Evolutionary conservation across 2,797 vertebrate species (phyloP), one percentile per base, ranked within the genome.

Genomic region (Liparis tanakae): DNA sequence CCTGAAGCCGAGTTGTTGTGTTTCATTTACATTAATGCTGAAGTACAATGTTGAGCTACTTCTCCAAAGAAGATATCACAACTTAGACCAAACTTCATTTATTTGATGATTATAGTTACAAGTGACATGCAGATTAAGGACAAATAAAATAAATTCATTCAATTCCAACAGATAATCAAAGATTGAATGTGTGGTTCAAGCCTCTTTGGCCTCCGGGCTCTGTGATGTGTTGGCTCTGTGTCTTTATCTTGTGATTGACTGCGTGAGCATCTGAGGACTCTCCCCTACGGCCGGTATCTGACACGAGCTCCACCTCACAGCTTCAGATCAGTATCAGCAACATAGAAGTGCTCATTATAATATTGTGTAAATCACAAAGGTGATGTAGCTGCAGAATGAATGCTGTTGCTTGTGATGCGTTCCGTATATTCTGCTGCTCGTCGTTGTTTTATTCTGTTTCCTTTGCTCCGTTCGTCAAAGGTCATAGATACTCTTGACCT

Each of bases 1-100:
- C n/a, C n/a, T n/a, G n/a, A n/a, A n/a, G n/a, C n/a, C n/a, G n/a
- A n/a, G n/a, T n/a, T n/a, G n/a, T n/a, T n/a, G n/a, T n/a, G n/a
- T n/a, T n/a, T n/a, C n/a, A n/a, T n/a, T n/a, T n/a, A 30, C 7
- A 63, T 20, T 68, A 54, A 79, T 22, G n/a, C 17, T 18, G 30
- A 3, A 18, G 53, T 37, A 34, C 6, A 30, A 25, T 3, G 22
- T 14, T 48, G 0, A 70, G 10, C 20, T 61, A 17, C 20, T 48
- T 65, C 37, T 62, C 4, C 56, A 50, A 17, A 17, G 14, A 10
- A 51, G 48, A 36, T 22, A 48, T 39, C n/a, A 0, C 59, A 44
- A 18, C 3, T 25, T 44, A 25, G n/a, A 22, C 36, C 10, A 12
- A 13, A 43, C 41, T 39, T 18, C 14, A 58, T 44, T 22, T 57